Evolutionary conservation across 2,888 invertebrate genomes (phyloP).

Genomic region (Melinopterus prodromus): DNA sequence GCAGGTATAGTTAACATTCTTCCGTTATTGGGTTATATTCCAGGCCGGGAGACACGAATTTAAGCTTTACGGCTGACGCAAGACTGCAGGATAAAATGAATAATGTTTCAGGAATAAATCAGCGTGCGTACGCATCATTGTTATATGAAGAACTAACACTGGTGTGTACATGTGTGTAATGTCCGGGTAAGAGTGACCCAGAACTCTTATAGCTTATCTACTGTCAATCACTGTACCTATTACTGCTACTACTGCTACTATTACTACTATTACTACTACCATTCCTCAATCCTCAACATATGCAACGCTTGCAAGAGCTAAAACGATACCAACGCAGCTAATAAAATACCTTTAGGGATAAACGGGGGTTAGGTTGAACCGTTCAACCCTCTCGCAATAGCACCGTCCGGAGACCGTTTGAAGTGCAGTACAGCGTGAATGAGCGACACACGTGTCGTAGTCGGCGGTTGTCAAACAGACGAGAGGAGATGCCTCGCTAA

Average conservation of each 20-base stretch:
- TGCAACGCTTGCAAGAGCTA: neutral
- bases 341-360: neutral
- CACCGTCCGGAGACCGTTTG: neutral
- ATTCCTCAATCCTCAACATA: too few species aligned
- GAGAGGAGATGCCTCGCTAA: neutral
- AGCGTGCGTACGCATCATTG: too few species aligned
- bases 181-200: too few species aligned
- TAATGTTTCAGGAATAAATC: neutral
- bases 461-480: neutral
- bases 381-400: neutral
- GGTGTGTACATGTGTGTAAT: too few species aligned
- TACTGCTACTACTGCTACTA: too few species aligned
- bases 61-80: neutral
- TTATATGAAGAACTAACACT: too few species aligned
- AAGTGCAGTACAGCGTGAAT: constrained; percentile 4
- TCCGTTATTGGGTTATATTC: neutral
- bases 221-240: too few species aligned
- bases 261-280: too few species aligned
- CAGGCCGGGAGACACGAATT: neutral
- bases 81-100: neutral
- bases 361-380: neutral
- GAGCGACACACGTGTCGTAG: neutral
- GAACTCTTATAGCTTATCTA: too few species aligned
- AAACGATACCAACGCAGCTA: neutral
- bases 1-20: constrained; percentile 6